Evolutionary conservation across 2,113 vertebrate genomes (phyloP).

Genomic region (Dipodomys merriami): DNA sequence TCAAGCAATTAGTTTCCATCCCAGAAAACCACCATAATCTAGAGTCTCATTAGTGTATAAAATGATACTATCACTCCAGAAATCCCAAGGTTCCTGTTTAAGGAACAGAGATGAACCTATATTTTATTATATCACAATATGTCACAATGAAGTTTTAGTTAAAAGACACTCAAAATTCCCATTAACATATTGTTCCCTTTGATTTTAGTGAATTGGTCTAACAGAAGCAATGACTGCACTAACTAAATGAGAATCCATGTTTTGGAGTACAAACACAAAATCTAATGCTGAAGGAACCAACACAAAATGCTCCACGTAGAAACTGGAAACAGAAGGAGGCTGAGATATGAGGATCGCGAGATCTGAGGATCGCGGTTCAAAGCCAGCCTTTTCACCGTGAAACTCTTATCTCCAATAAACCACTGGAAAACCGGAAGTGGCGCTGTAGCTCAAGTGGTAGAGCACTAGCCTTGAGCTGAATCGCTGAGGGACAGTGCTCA

Average conservation of each 20-base stretch:
- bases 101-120: neutral
- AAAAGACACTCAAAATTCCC: neutral
- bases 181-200: conserved; percentile 36
- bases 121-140: neutral
- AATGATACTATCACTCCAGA: neutral
- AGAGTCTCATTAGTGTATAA: neutral
- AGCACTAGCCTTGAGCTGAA: no score
- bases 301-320: neutral
- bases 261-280: conserved; percentile 43
- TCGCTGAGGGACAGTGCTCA: no score
- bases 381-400: no score
- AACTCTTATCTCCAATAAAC: no score
- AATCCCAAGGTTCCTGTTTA: neutral
- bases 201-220: conserved; percentile 51
- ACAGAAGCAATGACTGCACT: neutral
- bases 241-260: conserved; percentile 30
- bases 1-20: neutral
- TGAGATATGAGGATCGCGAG: no score
- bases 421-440: no score
- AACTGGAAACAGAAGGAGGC: no score
- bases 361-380: no score
- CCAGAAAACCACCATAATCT: neutral
- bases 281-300: conserved; percentile 42
- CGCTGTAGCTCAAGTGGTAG: no score
- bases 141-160: conserved; percentile 9